phyloP scores from a whole-genome alignment of 1,140 invertebrate genomes.

The Drosophila funebris region DNA sequence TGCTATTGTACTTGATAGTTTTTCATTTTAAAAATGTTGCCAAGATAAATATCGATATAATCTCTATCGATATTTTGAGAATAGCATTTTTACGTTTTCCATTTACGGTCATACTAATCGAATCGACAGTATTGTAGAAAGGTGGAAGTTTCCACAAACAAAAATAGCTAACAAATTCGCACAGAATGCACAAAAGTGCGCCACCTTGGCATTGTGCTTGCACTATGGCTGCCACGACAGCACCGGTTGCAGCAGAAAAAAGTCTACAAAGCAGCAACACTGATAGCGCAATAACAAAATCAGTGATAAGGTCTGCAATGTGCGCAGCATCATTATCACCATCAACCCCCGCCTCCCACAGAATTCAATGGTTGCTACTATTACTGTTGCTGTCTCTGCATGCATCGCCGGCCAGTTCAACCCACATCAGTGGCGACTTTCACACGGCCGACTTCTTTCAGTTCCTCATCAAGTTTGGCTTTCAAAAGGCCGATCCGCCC shows the following conservation, averaged over 20 bases:
- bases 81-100: background rate
- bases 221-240: constrained; percentile 84
- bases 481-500: constrained; percentile 96
- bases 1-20: background rate
- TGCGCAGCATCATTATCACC: constrained; percentile 24
- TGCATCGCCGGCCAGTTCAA: constrained; percentile 28
- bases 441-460: constrained; percentile 92
- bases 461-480: constrained; percentile 97
- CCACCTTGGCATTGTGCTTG: constrained; percentile 65
- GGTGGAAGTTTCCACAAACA: constrained; percentile 70
- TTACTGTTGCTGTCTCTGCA: constrained; percentile 29
- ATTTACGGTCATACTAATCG: background rate
- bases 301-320: constrained; percentile 60
- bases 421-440: constrained; percentile 86
- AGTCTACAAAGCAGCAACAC: background rate
- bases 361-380: constrained; percentile 31
- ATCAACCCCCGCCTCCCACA: constrained; percentile 16
- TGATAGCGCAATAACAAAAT: constrained; percentile 12
- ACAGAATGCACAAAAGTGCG: constrained; percentile 74
- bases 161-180: constrained; percentile 52
- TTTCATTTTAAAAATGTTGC: background rate
- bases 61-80: background rate
- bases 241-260: constrained; percentile 6
- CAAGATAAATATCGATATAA: background rate
- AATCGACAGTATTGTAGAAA: constrained; percentile 22